Percentiles rank a stretch among this genome's conserved stretches.
Conservation (phyloP, 1,140 invertebrate species). For the Panagrolaimus sp. region DNA sequence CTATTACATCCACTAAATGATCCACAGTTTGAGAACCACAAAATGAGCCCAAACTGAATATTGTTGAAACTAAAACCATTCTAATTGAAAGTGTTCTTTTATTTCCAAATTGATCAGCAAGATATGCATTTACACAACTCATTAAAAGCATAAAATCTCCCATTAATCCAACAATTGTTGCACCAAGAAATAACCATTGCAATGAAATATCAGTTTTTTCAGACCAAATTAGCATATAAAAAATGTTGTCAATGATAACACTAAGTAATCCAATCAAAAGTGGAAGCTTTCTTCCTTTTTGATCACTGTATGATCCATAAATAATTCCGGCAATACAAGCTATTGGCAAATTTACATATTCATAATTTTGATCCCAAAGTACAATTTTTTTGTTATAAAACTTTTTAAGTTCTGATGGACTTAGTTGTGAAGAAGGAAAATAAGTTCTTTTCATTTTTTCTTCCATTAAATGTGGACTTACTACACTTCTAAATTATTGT, state of each 20-base stretch:
- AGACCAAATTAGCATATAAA: slow-evolving; percentile 34
- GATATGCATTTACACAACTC: slow-evolving; percentile 28
- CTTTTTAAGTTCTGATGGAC: slow-evolving; percentile 23
- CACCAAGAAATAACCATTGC: slow-evolving; percentile 27
- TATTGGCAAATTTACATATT: slow-evolving; percentile 29
- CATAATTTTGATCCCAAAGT: slow-evolving; percentile 31
- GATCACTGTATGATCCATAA: slow-evolving; percentile 33
- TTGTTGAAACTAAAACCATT: slow-evolving; percentile 26
- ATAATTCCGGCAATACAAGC: slow-evolving; percentile 21
- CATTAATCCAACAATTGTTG: slow-evolving; percentile 21
- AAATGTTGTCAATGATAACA: slow-evolving; percentile 20
- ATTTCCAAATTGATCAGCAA: slow-evolving; percentile 32
- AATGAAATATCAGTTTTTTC: slow-evolving; percentile 21
- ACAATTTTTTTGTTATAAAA: slow-evolving; percentile 32
- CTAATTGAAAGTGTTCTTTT: slow-evolving; percentile 23
- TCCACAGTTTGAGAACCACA: slow-evolving; percentile 19
- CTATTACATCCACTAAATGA: slow-evolving; percentile 4
- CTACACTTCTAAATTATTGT: slow-evolving; percentile 18
- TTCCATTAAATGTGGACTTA: slow-evolving; percentile 21
- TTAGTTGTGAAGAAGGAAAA: slow-evolving; percentile 12
- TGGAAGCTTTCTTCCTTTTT: slow-evolving; percentile 26
- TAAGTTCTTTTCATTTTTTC: slow-evolving; percentile 26
- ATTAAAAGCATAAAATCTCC: slow-evolving; percentile 27
- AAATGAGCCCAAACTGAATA: slow-evolving; percentile 25
- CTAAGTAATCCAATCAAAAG: slow-evolving; percentile 24